Conservation (phyloP, 2,797 vertebrate species). For the Leontocebus nigricollis region DNA sequence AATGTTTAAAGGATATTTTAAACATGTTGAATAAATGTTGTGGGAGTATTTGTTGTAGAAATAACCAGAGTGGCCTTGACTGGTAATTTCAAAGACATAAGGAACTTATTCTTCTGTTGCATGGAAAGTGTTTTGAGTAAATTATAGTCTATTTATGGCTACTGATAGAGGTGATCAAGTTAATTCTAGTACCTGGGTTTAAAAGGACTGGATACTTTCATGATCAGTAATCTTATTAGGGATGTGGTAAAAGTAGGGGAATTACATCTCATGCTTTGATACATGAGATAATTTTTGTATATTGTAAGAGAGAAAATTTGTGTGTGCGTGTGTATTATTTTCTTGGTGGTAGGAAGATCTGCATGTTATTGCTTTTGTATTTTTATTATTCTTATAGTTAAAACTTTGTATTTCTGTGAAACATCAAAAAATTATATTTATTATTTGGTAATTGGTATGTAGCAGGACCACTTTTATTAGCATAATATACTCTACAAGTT, state of each 20-base stretch:
- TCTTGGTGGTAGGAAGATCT: not conserved
- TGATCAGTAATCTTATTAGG: not conserved
- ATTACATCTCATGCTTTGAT: not conserved
- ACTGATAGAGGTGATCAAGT: not conserved
- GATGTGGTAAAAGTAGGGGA: not conserved
- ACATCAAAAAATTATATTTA: conserved; percentile 21
- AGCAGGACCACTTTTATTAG: not conserved
- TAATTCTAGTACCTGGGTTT: not conserved
- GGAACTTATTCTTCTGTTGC: not conserved
- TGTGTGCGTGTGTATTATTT: not conserved
- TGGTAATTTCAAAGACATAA: not conserved
- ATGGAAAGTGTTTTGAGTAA: not conserved
- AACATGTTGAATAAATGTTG: not conserved
- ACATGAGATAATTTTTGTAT: conserved; percentile 2
- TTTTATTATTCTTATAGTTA: conserved; percentile 17
- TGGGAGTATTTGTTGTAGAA: not conserved
- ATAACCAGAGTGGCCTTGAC: not conserved
- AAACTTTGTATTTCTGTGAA: conserved; percentile 6
- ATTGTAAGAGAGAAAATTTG: not conserved
- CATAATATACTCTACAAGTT: not conserved
- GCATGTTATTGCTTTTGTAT: not conserved
- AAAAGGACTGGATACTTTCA: not conserved
- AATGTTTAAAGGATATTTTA: not conserved
- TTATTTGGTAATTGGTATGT: not conserved
- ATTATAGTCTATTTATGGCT: not conserved